phyloP scores from a whole-genome alignment of 2,113 vertebrate species.

The Oryzias javanicus region DNA sequence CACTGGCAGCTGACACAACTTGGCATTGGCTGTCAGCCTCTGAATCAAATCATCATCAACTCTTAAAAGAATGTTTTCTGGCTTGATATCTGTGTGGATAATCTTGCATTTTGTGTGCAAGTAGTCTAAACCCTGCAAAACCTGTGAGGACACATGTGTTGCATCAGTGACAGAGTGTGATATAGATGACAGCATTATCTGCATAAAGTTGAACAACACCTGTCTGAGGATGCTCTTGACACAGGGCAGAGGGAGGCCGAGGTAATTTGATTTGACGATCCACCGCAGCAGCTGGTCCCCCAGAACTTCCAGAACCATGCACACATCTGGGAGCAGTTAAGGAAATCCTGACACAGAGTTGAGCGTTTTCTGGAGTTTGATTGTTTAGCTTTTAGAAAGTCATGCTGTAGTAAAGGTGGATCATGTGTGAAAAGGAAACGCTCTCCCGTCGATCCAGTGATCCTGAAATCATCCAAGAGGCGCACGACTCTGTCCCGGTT shows the following conservation, averaged over 20 bases:
- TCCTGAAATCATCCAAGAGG: constrained; percentile 93
- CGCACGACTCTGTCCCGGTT: constrained; percentile 95
- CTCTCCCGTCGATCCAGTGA: constrained; percentile 89
- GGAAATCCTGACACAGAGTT: not conserved
- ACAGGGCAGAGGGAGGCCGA: constrained; percentile 90
- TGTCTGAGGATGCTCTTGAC: constrained; percentile 93
- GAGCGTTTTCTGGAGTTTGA: not conserved
- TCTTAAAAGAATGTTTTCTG: constrained; percentile 92
- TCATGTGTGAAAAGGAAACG: constrained; percentile 83
- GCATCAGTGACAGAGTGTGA: constrained; percentile 5
- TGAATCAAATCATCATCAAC: constrained; percentile 88
- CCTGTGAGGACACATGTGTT: constrained; percentile 68
- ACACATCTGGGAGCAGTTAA: constrained; percentile 82
- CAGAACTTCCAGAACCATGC: constrained; percentile 97
- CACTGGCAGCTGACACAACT: constrained; percentile 88
- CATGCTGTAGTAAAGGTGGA: not conserved
- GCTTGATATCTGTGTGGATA: constrained; percentile 96
- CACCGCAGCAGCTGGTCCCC: constrained; percentile 93
- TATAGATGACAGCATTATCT: not conserved
- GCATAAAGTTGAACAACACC: constrained; percentile 68
- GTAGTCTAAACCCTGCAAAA: constrained; percentile 95
- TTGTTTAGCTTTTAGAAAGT: too few relatives aligned
- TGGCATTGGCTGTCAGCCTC: constrained; percentile 86
- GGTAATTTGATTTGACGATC: constrained; percentile 96
- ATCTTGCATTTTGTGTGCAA: constrained; percentile 96